Conservation (phyloP, 2,797 vertebrate genomes). For the Clarias pachynema region DNA sequence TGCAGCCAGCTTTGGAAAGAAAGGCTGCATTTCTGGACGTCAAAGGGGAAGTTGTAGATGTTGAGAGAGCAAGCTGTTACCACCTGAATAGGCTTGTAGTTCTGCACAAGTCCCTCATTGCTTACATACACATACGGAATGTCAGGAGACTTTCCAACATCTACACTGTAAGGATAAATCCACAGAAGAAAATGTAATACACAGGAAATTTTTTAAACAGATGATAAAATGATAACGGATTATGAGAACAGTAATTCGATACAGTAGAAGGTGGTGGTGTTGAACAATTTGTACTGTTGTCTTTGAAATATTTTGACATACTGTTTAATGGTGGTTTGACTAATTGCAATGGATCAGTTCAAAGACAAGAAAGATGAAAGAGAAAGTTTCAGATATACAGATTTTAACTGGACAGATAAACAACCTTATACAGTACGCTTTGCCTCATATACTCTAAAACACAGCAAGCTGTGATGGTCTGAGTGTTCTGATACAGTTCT, state of each 20-base stretch:
- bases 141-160: slow-evolving; percentile 92
- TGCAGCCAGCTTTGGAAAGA: slow-evolving; percentile 99
- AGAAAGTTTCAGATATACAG: too few species aligned
- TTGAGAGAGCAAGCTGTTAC: slow-evolving; percentile 94
- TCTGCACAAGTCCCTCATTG: slow-evolving; percentile 84
- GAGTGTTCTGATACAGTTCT: too few species aligned
- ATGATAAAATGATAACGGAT: background rate
- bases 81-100: slow-evolving; percentile 97
- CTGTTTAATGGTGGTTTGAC: background rate
- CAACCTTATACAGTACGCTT: too few species aligned
- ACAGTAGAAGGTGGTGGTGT: background rate
- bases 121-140: slow-evolving; percentile 93
- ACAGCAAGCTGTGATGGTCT: too few species aligned
- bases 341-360: background rate
- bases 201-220: background rate
- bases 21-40: slow-evolving; percentile 96
- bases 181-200: background rate
- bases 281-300: background rate
- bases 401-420: too few species aligned
- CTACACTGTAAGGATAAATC: slow-evolving; percentile 78
- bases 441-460: too few species aligned
- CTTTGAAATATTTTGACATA: background rate
- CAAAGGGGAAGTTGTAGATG: slow-evolving; percentile 98
- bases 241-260: background rate
- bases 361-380: background rate